Percentiles rank a stretch among this genome's conserved stretches.
Conservation (phyloP, 2,888 invertebrate species). For the Yponomeuta sedellus region DNA sequence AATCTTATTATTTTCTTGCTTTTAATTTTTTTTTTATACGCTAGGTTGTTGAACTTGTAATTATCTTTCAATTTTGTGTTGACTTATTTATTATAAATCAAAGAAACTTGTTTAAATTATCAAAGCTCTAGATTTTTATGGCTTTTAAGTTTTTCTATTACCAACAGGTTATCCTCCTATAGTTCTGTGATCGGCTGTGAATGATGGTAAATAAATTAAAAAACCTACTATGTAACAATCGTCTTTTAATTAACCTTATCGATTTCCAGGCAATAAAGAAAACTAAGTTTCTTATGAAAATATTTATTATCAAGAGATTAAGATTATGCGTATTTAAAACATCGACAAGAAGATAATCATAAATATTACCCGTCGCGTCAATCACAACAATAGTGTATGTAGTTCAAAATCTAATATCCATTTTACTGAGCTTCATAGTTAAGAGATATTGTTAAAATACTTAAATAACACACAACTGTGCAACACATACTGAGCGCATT, state of each 20-base stretch:
- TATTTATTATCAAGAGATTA: constrained; percentile 8
- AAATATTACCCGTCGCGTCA: constrained; percentile 2
- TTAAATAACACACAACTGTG: not conserved
- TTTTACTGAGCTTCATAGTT: not conserved
- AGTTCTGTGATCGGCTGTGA: not conserved
- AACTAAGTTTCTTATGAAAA: constrained; percentile 3
- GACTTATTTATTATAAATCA: too few species aligned
- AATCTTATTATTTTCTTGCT: too few species aligned
- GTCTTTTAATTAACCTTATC: not conserved
- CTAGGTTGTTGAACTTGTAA: too few species aligned
- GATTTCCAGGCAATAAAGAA: not conserved
- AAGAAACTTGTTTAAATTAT: too few species aligned
- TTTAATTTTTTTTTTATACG: too few species aligned
- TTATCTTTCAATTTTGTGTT: too few species aligned
- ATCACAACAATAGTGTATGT: not conserved
- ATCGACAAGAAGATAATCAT: not conserved
- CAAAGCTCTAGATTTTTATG: too few species aligned
- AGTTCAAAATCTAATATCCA: not conserved
- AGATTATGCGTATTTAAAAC: not conserved
- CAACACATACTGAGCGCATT: not conserved
- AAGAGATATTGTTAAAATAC: not conserved
- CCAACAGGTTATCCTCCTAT: not conserved
- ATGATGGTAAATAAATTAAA: not conserved
- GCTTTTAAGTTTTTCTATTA: not conserved
- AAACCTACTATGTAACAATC: not conserved